Conservation (phyloP, 2,113 vertebrate genomes). For the Phaetusa simplex region DNA sequence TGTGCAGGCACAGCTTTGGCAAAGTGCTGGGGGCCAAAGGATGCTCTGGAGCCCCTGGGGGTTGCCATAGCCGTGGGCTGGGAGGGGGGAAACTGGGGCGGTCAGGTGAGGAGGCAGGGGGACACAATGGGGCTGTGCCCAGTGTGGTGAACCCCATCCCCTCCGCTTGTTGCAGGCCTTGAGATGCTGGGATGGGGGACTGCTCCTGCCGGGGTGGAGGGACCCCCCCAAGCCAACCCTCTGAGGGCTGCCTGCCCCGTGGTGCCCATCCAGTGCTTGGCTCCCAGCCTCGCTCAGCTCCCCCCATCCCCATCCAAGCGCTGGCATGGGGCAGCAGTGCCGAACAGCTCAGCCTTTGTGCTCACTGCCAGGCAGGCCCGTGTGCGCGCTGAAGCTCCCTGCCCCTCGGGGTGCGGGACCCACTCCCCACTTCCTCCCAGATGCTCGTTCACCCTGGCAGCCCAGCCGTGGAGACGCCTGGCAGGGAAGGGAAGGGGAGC, state of each 20-base stretch:
- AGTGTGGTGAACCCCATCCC: neutral
- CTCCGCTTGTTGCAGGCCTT: neutral
- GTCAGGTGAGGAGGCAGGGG: neutral
- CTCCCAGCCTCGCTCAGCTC: neutral
- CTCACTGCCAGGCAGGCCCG: neutral
- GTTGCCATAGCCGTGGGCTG: neutral
- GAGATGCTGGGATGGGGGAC: neutral
- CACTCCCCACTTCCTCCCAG: neutral
- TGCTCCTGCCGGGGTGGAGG: neutral
- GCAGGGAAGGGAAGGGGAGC: neutral
- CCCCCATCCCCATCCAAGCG: neutral
- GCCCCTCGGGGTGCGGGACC: neutral
- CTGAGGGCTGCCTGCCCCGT: neutral
- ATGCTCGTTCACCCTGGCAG: constrained; percentile 40
- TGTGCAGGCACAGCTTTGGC: neutral
- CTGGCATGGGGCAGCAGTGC: constrained; percentile 14
- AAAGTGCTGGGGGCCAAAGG: neutral
- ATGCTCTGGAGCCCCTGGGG: neutral
- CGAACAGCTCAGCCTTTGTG: constrained; percentile 68
- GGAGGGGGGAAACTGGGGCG: neutral
- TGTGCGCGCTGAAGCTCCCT: neutral
- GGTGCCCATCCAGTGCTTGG: neutral
- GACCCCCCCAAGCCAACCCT: neutral
- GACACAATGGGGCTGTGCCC: neutral
- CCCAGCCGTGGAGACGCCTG: neutral